These are phyloP conservation scores for Ciconia maguari DNA, from an alignment of 2,113 vertebrate species.

Conservation along the genomic window DNA sequence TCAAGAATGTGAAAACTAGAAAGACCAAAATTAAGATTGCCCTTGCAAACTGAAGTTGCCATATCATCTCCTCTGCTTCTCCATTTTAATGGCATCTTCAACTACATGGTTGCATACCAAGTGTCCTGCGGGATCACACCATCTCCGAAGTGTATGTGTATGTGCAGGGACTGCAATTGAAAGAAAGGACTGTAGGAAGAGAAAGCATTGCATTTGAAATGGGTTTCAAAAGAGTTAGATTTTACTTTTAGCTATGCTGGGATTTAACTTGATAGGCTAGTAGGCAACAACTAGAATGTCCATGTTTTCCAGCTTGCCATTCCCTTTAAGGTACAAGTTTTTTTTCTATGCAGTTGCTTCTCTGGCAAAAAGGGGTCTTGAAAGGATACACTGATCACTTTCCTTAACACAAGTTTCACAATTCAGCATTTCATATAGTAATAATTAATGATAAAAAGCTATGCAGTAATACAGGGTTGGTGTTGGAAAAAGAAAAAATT, in stretches of 20 bases:
- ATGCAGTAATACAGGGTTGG: neutral
- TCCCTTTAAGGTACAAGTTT: neutral
- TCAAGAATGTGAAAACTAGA: neutral
- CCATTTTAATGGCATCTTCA: neutral
- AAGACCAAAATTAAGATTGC: neutral
- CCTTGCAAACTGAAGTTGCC: neutral
- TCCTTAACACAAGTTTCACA: rapidly evolving
- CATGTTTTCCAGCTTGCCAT: rapidly evolving
- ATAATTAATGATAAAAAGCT: neutral
- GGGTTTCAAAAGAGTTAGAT: neutral
- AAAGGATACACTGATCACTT: neutral
- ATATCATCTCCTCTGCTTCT: neutral
- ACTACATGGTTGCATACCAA: neutral
- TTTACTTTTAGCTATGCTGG: neutral
- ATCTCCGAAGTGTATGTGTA: neutral
- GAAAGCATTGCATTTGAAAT: neutral
- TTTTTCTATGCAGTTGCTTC: neutral
- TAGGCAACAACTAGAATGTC: neutral
- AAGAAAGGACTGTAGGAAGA: neutral
- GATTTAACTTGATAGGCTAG: neutral
- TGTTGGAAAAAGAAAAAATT: neutral
- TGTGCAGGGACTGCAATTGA: neutral
- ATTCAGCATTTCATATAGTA: neutral
- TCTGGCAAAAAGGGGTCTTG: neutral
- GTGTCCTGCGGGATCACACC: neutral